Percentiles rank a stretch among this genome's conserved stretches.
phyloP scores from a whole-genome alignment of 2,888 invertebrate species.

The Globia sparganii region DNA sequence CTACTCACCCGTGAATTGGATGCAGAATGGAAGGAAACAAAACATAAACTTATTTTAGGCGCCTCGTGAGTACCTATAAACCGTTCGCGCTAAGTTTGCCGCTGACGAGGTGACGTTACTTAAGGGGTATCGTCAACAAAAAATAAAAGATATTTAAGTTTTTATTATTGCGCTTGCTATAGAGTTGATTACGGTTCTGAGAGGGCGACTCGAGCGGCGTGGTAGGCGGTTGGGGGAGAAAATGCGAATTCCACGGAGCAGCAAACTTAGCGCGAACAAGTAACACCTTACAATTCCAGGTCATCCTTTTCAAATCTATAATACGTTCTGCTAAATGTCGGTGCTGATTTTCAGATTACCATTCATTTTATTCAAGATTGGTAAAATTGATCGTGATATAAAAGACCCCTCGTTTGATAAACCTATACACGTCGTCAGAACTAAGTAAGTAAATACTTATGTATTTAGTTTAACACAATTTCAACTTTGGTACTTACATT shows the following conservation, averaged over 20 bases:
- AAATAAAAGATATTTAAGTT: no score
- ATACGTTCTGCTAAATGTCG: neutral
- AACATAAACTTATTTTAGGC: constrained; percentile 85
- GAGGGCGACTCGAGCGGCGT: neutral
- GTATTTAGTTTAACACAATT: neutral
- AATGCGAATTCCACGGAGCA: neutral
- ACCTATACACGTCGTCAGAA: constrained; percentile 73
- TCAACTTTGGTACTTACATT: neutral
- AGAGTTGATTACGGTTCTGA: neutral
- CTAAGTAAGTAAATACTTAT: constrained; percentile 72
- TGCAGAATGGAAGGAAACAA: constrained; percentile 81
- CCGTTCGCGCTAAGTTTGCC: neutral
- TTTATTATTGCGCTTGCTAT: no score
- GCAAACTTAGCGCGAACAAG: neutral
- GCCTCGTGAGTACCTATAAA: constrained; percentile 84
- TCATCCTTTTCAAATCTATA: neutral
- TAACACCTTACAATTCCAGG: neutral
- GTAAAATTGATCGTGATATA: constrained; percentile 82
- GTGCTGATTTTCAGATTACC: constrained; percentile 78
- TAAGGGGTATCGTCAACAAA: neutral
- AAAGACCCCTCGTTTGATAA: constrained; percentile 84
- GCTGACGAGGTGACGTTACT: neutral
- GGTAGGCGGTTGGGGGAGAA: neutral
- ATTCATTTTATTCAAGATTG: constrained; percentile 86
- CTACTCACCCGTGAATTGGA: constrained; percentile 83